Evolutionary conservation across 1,140 invertebrate genomes (phyloP), one percentile per base, ranked within the genome.

Genomic region (Melipona quadrifasciata): DNA sequence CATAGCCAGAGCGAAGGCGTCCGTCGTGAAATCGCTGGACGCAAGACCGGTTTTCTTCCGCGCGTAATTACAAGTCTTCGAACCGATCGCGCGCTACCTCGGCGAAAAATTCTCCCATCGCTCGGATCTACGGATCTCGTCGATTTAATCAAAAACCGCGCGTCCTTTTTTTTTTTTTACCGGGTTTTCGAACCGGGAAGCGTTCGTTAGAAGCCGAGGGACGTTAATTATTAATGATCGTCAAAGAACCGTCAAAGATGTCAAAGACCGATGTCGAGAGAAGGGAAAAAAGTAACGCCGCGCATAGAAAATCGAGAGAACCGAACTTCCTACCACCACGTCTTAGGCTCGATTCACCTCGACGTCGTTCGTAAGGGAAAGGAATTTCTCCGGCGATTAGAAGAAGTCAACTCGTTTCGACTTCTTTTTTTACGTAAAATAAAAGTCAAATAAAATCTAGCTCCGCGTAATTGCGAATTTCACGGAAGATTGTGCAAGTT

Each of bases 1-100:
- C 83, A 61, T 79, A 78, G 27, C 76, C 21, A 47, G 80, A 84
- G 61, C 53, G 73, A 85, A 89, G 85, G 78, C 87, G 88, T 89
- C 82, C 87, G 84, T 89, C 87, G 78, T 87, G 84, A 89, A 89
- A 89, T 83, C 87, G 67, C 55, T 77, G 86, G 74, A 51, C 84
- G 65, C 85, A 64, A 58, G 88, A 90, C 88, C 88, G 88, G 88
- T 90, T 90, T 80, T 87, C 85, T 82, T 89, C 71, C 47, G 34
- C 67, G 58, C 87, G 87, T 90, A 90, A 89, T 90, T 90, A 90
- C 77, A 89, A 90, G 88, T 47, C 85, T 80, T 85, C 82, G 87
- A 79, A 87, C 82, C 87, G 84, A 89, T 90, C 87, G 74, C 65
- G 68, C 77, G 72, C 77, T 79, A 11, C 84, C 87, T 78, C 17